These are phyloP conservation scores for Acropternis orthonyx DNA, from an alignment of 2,797 vertebrate genomes.

Conservation along the genomic window DNA sequence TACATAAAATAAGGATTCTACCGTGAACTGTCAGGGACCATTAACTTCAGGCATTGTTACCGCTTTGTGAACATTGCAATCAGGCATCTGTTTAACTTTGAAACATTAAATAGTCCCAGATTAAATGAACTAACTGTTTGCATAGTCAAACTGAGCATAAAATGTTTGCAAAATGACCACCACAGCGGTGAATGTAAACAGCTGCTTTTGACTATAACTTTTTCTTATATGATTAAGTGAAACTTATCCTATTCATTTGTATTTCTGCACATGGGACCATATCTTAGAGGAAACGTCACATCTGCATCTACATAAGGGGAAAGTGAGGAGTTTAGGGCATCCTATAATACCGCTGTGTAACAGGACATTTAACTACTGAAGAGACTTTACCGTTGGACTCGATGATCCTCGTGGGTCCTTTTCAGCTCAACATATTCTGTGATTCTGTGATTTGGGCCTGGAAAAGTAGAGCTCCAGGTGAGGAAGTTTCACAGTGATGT, in stretches of 20 bases:
- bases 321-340: background rate
- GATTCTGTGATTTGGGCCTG: background rate
- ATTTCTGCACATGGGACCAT: background rate
- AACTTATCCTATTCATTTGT: background rate
- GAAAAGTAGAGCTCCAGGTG: background rate
- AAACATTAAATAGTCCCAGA: background rate
- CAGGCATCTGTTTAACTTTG: slow-evolving; percentile 40
- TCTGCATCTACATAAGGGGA: background rate
- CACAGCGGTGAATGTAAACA: background rate
- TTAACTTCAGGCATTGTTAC: slow-evolving; percentile 13
- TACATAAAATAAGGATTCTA: background rate
- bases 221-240: background rate
- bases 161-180: background rate
- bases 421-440: background rate
- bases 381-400: background rate
- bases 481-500: background rate
- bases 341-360: background rate
- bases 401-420: background rate
- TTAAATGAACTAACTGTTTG: slow-evolving; percentile 8
- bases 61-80: background rate
- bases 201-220: background rate
- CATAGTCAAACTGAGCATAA: background rate
- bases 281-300: background rate
- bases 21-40: background rate
- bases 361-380: background rate